These are phyloP conservation scores for Aptenodytes patagonicus DNA, from an alignment of 2,113 vertebrate genomes.

Conservation along the genomic window DNA sequence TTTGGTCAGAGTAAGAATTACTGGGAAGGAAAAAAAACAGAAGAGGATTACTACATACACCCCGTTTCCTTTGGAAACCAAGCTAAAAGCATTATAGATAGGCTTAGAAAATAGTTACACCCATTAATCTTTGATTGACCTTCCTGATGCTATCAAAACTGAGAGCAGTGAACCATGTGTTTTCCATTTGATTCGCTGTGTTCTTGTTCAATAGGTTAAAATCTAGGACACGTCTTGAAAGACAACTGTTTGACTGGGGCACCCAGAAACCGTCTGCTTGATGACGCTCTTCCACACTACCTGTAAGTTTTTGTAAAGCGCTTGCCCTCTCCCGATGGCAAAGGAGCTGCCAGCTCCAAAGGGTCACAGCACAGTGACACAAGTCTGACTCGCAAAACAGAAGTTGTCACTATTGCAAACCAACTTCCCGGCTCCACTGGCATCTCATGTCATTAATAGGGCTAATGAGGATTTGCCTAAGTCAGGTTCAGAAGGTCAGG, in stretches of 20 bases:
- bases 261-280: background rate
- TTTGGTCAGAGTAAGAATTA: background rate
- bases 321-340: background rate
- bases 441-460: background rate
- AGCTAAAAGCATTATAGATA: background rate
- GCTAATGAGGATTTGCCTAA: background rate
- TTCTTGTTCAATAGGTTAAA: conserved; percentile 50
- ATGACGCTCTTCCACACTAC: background rate
- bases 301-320: background rate
- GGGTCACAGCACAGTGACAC: background rate
- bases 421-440: background rate
- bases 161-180: background rate
- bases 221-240: conserved; percentile 10
- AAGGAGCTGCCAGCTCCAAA: background rate
- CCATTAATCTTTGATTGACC: conserved; percentile 43
- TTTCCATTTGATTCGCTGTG: conserved; percentile 28
- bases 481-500: background rate
- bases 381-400: background rate
- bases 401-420: background rate
- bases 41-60: background rate
- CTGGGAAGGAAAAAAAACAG: background rate
- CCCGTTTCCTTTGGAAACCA: background rate
- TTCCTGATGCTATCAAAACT: conserved; percentile 40
- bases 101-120: conserved; percentile 19
- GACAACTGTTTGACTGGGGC: background rate